Base-by-base conservation (phyloP, 2,797 vertebrate genomes). In the Pogonophryne albipinna region DNA sequence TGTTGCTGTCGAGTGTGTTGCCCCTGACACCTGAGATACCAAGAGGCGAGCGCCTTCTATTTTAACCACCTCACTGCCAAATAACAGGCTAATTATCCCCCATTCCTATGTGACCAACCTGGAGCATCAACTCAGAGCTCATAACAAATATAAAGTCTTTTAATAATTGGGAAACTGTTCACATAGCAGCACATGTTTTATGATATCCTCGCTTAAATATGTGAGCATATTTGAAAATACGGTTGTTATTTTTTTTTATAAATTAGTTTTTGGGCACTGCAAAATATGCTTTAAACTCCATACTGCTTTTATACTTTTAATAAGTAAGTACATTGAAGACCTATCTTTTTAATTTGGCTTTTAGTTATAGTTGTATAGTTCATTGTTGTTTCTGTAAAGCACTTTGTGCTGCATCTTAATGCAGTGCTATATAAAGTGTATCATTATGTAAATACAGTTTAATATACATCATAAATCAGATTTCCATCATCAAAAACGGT, bases 11-110 rank as follows among this genome's bases (percentile, higher is more conserved):
- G 58, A 78, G 69, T 44, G 76, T 60, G 80, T 88, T 90, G 74
- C 84, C 84, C 73, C 80, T 90, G 85, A 91, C 85, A 92, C 86
- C 82, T 74, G 90, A 93, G 91, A 90, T 87, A 87, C 74, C 58
- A 46, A 80, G 78, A 78, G 71, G 58, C 76, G 42, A 60, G 41
- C 57, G 2, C 41, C 67, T 44, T 73, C 85, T 77, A 56, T 72
- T 79, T 93, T 93, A 94, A 94, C 92, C 52, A 41, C 71, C 85
- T 93, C 86, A 50, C 82, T 86, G 82, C 86, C 78, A 78, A 66
- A 82, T 66, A 78, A 60, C 41, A 20, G 50, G 34, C 52, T 4
- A 46, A 85, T 76, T 8, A 55, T 65, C 16, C n/a, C 10, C 34
- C 17, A 0, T 60, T 74, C 42, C 17, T 47, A 42, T 16, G n/a